These are phyloP conservation scores for Cyclophora punctaria DNA, from an alignment of 2,888 invertebrate genomes.

Conservation along the genomic window DNA sequence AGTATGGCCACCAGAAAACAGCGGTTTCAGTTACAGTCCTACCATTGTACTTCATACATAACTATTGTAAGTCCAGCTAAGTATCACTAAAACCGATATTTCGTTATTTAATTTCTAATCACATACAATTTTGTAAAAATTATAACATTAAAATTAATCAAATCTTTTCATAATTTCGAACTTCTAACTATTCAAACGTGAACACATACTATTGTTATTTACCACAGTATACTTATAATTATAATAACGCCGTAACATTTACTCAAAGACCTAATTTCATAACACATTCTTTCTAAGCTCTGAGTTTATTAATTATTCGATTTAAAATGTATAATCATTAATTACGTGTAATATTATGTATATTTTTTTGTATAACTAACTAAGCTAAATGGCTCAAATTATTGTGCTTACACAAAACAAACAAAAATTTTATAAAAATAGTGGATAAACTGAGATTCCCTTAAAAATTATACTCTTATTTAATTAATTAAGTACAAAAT, in stretches of 20 bases:
- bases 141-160: constrained; percentile 12
- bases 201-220: constrained; percentile 41
- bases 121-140: neutral
- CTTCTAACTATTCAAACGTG: constrained; percentile 36
- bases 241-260: constrained; percentile 35
- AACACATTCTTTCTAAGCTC: constrained; percentile 46
- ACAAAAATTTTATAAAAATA: constrained; percentile 38
- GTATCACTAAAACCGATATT: too few species aligned
- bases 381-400: constrained; percentile 34
- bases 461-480: constrained; percentile 19
- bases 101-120: too few species aligned
- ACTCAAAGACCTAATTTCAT: constrained; percentile 18
- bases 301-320: constrained; percentile 39
- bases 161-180: constrained; percentile 11
- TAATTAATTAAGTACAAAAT: constrained; percentile 17
- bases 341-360: constrained; percentile 29
- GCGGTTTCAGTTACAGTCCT: too few species aligned
- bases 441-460: constrained; percentile 45
- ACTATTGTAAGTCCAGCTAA: constrained; percentile 1
- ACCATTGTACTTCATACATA: constrained; percentile 8
- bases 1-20: neutral
- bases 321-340: constrained; percentile 19
- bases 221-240: constrained; percentile 23
- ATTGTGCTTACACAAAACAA: constrained; percentile 42
- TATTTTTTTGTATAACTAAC: constrained; percentile 35